Base-by-base conservation (phyloP, 2,888 invertebrate genomes). In the Cylindroiulus punctatus region DNA sequence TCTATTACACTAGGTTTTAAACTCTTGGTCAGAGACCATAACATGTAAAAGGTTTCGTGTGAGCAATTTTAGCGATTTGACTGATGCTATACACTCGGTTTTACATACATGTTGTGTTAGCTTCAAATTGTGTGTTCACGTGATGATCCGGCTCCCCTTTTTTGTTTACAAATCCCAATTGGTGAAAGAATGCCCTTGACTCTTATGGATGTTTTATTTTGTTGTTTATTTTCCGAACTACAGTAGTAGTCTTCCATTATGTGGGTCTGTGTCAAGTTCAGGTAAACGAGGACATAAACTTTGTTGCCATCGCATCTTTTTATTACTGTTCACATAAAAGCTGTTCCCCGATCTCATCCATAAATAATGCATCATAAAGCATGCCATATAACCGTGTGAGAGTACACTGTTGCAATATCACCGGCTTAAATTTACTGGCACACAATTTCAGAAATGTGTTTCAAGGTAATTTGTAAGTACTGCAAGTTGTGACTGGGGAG, bases 331-430 rank as follows among this genome's bases (percentile, higher is more conserved):
- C 26, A 12, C 30, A 12, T 76, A 22, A 22, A 76, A 76, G 57
- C 26, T 12, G 14, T 76, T 76, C 17, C 76, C 10, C 1, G 30
- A 76, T 76, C 30, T 76, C 30, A 76, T 26, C 76, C 76, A 76
- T 76, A 26, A 76, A 76, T 52, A 76, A 76, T 76, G 30, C 30
- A 30, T 30, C 30, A 76, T 76, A 76, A 76, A 76, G 14, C 76
- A 26, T 76, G 4, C 26, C 22, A 22, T 30, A 17, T 76, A 12
- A 7, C 7, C 14, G 10, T 26, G 26, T 76, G 30, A 3, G 8
- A 5, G 14, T 10, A 44, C 76, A 76, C 26, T 76, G 8, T 44
- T 44, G 44, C 14, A 8, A 12, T 44, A 14, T 14, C 65, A 65
- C 0, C 4, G 1, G 26, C 22, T 65, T 22, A 65, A 22, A 22